A percentile compares a stretch with the other conserved stretches of the same genome.
Conservation (phyloP, 1,140 invertebrate species). For the Rhagoletis zephyria region DNA sequence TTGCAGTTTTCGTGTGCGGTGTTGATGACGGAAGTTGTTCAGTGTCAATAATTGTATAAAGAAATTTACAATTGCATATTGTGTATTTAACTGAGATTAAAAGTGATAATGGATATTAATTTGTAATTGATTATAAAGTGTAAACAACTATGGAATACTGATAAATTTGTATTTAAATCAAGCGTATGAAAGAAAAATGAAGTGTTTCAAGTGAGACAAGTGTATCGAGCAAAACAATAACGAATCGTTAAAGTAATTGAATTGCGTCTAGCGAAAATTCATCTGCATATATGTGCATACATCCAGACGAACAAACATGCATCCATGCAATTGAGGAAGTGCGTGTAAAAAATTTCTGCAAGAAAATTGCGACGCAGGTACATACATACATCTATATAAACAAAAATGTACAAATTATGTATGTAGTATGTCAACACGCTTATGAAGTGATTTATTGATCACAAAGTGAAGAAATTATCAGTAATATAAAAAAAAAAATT, state of each 20-base stretch:
- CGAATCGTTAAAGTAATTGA: slow-evolving; percentile 14
- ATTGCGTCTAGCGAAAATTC: slow-evolving; percentile 12
- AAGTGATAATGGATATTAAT: no score
- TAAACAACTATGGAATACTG: no score
- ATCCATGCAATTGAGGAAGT: not conserved
- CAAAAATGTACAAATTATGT: no score
- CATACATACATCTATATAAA: no score
- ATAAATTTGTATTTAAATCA: no score
- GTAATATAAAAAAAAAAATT: no score
- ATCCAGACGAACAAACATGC: not conserved
- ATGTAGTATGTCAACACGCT: no score
- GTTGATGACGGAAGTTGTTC: not conserved
- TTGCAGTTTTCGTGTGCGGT: not conserved
- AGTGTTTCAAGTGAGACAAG: not conserved
- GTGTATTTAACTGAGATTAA: not conserved
- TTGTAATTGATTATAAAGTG: not conserved
- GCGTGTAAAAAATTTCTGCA: not conserved
- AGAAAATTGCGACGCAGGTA: no score
- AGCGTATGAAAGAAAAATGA: no score
- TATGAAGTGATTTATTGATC: no score
- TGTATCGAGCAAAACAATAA: not conserved
- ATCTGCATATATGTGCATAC: not conserved
- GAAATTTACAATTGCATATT: not conserved
- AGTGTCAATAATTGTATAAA: not conserved
- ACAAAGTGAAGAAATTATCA: no score